These are phyloP conservation scores for Sebastes iracundus DNA, from an alignment of 2,797 vertebrate species.

Conservation along the genomic window DNA sequence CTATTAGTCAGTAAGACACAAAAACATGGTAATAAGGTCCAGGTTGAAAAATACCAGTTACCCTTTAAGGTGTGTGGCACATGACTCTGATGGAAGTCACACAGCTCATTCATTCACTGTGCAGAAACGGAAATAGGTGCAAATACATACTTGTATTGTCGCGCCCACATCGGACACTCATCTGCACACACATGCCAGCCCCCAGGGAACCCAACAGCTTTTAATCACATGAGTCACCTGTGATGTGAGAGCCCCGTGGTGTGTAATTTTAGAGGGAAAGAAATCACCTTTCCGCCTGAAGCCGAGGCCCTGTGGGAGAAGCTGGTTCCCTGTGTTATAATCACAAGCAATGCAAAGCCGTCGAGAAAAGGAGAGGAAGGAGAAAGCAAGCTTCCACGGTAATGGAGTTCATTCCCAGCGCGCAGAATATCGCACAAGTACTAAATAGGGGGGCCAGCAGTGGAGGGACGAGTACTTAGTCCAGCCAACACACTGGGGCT, in stretches of 20 bases:
- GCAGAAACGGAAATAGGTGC: conserved; percentile 28
- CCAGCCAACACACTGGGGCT: conserved; percentile 48
- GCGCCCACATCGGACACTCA: not conserved
- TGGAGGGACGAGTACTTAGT: conserved; percentile 56
- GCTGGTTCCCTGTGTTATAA: conserved; percentile 70
- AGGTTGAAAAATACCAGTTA: no score
- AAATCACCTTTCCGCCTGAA: conserved; percentile 59
- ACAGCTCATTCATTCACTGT: conserved; percentile 7
- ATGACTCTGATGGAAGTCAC: conserved; percentile 8
- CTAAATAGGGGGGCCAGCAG: conserved; percentile 61
- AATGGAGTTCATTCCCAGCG: conserved; percentile 81
- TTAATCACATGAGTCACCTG: conserved; percentile 61
- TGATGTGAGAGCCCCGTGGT: conserved; percentile 41
- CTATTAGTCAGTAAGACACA: no score
- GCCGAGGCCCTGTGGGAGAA: conserved; percentile 62
- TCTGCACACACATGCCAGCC: conserved; percentile 6
- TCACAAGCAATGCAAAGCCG: conserved; percentile 63
- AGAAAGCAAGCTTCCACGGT: conserved; percentile 57
- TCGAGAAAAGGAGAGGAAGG: conserved; percentile 47
- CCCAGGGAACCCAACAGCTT: conserved; percentile 42
- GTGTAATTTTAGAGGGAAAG: conserved; percentile 51
- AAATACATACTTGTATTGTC: conserved; percentile 11
- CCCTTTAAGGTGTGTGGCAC: conserved; percentile 28
- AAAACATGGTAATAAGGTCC: no score
- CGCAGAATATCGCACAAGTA: conserved; percentile 61